A percentile compares a stretch with the other conserved stretches of the same genome.
phyloP scores from a whole-genome alignment of 2,797 vertebrate species.

The Dryobates pubescens region DNA sequence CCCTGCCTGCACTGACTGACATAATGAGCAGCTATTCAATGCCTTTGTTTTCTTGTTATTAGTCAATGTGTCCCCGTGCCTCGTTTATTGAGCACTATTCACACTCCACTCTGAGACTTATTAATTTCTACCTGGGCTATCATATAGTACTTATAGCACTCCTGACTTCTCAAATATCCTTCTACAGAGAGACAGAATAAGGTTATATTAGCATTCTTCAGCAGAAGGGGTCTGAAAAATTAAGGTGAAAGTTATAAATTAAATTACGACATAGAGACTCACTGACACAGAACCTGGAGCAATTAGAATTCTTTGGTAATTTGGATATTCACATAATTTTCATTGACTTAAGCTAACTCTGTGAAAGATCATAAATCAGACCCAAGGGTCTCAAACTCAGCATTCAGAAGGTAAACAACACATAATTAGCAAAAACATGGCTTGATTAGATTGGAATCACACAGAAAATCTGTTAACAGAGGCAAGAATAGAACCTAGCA shows the following conservation, averaged over 20 bases:
- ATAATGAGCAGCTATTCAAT: conserved; percentile 60
- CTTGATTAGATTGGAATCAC: conserved; percentile 25
- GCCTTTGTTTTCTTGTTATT: conserved; percentile 59
- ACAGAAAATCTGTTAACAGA: conserved; percentile 2
- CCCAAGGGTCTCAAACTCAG: conserved; percentile 32
- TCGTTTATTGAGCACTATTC: conserved; percentile 44
- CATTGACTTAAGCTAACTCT: not conserved
- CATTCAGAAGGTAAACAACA: conserved; percentile 32
- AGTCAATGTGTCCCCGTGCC: conserved; percentile 44
- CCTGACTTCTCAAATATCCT: not conserved
- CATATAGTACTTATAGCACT: not conserved
- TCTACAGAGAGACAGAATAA: not conserved
- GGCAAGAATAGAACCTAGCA: not conserved
- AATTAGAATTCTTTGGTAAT: conserved; percentile 5
- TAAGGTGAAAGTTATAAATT: not conserved
- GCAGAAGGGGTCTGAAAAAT: not conserved
- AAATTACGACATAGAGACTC: not conserved
- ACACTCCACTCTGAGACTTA: conserved; percentile 26
- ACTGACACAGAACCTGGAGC: not conserved
- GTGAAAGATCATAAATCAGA: conserved; percentile 45
- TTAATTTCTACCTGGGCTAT: conserved; percentile 38
- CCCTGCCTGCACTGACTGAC: conserved; percentile 59
- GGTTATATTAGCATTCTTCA: not conserved
- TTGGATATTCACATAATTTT: conserved; percentile 8
- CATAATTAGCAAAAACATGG: conserved; percentile 4